Conservation (phyloP, 2,113 vertebrate genomes). For the Nestor notabilis region DNA sequence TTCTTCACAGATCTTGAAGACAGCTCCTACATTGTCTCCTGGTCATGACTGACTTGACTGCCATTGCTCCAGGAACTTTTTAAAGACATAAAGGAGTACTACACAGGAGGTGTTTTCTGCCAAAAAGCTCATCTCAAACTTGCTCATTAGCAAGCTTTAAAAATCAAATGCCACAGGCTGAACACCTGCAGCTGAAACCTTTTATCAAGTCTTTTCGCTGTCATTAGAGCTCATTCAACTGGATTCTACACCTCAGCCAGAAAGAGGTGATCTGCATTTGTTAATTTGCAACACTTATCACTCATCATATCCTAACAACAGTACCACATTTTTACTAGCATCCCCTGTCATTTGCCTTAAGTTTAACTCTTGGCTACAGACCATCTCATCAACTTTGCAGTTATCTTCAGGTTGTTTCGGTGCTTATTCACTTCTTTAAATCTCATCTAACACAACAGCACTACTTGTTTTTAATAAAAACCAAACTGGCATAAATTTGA, state of each 20-base stretch:
- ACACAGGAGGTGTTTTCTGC: not conserved
- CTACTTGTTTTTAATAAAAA: not conserved
- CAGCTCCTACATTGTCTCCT: not conserved
- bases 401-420: not conserved
- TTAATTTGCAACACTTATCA: not conserved
- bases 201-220: not conserved
- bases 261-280: not conserved
- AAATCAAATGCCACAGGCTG: not conserved
- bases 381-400: not conserved
- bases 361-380: not conserved
- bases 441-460: not conserved
- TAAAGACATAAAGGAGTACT: not conserved
- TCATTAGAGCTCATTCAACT: not conserved
- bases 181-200: not conserved
- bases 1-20: not conserved
- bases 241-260: not conserved
- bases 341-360: not conserved
- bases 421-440: not conserved
- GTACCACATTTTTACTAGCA: not conserved
- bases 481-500: not conserved
- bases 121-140: not conserved
- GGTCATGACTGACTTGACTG: not conserved
- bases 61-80: not conserved
- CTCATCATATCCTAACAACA: not conserved
- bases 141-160: not conserved